Conservation (phyloP, 2,888 invertebrate species). For the Pollenia amentaria region DNA sequence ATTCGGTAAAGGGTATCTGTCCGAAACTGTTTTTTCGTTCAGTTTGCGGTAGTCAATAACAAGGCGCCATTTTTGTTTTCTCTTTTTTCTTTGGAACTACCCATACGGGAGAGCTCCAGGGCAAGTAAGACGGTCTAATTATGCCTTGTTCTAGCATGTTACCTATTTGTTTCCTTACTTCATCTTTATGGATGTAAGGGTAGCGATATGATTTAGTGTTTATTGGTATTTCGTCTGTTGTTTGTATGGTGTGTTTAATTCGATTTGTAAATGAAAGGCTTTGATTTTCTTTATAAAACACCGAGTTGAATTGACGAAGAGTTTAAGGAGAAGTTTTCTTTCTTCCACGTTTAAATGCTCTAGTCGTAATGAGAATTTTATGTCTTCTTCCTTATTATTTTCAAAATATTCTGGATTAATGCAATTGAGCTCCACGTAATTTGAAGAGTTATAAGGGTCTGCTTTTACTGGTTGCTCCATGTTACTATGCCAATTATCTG, state of each 20-base stretch:
- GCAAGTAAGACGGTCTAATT: slow-evolving; percentile 1
- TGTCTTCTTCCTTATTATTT: not conserved
- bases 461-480: slow-evolving; percentile 26
- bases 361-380: not conserved
- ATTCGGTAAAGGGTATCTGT: slow-evolving; percentile 32
- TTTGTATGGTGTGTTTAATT: not conserved
- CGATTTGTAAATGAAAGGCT: not conserved
- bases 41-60: slow-evolving; percentile 32
- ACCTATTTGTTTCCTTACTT: slow-evolving; percentile 1
- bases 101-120: slow-evolving; percentile 26
- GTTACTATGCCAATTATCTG: slow-evolving; percentile 26
- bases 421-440: slow-evolving; percentile 12
- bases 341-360: slow-evolving; percentile 5
- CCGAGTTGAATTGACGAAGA: too few species aligned
- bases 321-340: too few species aligned
- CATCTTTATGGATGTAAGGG: slow-evolving; percentile 16
- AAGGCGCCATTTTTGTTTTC: slow-evolving; percentile 6
- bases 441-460: slow-evolving; percentile 7
- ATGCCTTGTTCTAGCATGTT: slow-evolving; percentile 18
- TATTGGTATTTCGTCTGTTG: not conserved
- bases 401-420: slow-evolving; percentile 14
- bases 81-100: slow-evolving; percentile 26
- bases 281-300: too few species aligned
- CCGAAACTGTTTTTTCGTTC: slow-evolving; percentile 14
- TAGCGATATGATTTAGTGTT: slow-evolving; percentile 18